Evolutionary conservation across 2,888 invertebrate species (phyloP).

Genomic region (Hecatera dysodea): DNA sequence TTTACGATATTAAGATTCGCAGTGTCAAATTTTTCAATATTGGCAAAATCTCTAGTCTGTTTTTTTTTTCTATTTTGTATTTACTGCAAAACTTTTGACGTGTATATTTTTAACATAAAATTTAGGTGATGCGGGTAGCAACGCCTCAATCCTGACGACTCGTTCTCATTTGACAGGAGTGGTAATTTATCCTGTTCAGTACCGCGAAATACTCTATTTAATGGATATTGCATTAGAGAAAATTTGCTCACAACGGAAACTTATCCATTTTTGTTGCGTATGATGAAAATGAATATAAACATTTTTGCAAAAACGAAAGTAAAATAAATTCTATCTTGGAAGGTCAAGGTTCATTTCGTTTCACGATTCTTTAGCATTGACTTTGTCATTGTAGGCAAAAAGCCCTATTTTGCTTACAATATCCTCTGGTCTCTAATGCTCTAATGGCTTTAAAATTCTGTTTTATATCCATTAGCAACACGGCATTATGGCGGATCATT

Average conservation of each 20-base stretch:
- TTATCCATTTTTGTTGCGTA: not conserved
- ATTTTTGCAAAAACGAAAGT: slow-evolving; percentile 1
- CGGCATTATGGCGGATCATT: slow-evolving; percentile 5
- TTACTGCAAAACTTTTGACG: too few relatives aligned
- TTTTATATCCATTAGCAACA: slow-evolving; percentile 33
- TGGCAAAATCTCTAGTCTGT: too few relatives aligned
- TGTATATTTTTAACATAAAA: not conserved
- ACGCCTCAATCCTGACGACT: not conserved
- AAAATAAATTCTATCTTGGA: not conserved
- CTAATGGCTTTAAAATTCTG: slow-evolving; percentile 32
- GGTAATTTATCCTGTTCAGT: not conserved
- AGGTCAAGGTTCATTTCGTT: slow-evolving; percentile 29
- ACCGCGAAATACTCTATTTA: slow-evolving; percentile 6
- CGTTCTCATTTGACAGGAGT: not conserved
- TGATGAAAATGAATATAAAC: not conserved
- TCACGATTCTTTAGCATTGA: slow-evolving; percentile 20
- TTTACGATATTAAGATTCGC: too few relatives aligned
- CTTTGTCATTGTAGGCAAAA: slow-evolving; percentile 11
- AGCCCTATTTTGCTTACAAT: slow-evolving; percentile 16
- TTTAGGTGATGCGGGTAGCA: too few relatives aligned
- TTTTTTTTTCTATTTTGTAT: too few relatives aligned
- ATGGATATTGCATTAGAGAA: not conserved
- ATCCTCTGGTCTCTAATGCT: slow-evolving; percentile 10
- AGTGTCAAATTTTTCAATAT: too few relatives aligned
- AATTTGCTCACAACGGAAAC: not conserved